Conservation (phyloP, 2,888 invertebrate genomes). For the Stenodera caucasica region DNA sequence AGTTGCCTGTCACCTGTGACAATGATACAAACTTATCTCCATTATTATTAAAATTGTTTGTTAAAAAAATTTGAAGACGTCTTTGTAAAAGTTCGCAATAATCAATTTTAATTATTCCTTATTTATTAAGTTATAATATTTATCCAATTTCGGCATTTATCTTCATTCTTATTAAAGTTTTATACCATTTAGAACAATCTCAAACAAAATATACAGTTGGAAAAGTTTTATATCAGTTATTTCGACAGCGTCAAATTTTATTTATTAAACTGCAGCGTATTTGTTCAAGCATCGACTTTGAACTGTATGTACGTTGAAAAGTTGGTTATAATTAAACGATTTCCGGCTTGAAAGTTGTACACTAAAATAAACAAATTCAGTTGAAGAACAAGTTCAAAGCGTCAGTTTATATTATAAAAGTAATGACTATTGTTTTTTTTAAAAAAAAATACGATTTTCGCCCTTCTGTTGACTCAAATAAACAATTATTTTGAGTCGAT, state of each 20-base stretch:
- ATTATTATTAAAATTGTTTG: no score
- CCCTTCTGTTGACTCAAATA: not conserved
- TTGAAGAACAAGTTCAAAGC: constrained; percentile 15
- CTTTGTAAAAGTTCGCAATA: no score
- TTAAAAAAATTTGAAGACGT: no score
- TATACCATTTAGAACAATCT: not conserved
- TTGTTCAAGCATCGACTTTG: constrained; percentile 8
- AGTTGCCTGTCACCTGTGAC: constrained; percentile 35
- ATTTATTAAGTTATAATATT: not conserved
- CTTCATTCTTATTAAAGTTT: not conserved
- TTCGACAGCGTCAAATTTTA: constrained; percentile 9
- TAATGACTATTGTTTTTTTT: constrained; percentile 21
- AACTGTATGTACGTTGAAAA: not conserved
- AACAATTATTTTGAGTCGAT: no score
- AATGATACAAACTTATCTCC: constrained; percentile 30
- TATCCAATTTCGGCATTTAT: not conserved
- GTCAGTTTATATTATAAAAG: constrained; percentile 19
- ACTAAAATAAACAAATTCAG: constrained; percentile 22
- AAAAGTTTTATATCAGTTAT: constrained; percentile 5
- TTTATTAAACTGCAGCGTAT: constrained; percentile 7
- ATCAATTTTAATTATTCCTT: not conserved
- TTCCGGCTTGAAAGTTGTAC: constrained; percentile 17
- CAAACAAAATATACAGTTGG: not conserved
- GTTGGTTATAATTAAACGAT: constrained; percentile 17
- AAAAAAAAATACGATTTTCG: constrained; percentile 7